Evolutionary conservation across 2,797 vertebrate genomes (phyloP).

Genomic region (Enoplosus armatus): DNA sequence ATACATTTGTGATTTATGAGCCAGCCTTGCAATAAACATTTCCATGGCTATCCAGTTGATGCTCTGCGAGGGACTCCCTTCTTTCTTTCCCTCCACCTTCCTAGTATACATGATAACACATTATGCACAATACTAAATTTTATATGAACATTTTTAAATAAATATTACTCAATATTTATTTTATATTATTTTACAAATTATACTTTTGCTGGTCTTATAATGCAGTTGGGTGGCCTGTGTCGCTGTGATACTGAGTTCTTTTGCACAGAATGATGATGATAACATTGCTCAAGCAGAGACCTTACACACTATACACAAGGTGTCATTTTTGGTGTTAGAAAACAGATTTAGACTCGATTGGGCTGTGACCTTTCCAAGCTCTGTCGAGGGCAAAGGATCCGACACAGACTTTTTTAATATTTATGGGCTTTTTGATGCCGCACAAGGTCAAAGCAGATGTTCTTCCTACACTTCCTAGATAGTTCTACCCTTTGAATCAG

Average conservation of each 20-base stretch:
- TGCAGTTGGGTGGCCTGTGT: slow-evolving; percentile 12
- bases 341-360: slow-evolving; percentile 79
- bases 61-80: slow-evolving; percentile 11
- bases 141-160: slow-evolving; percentile 11
- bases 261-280: slow-evolving; percentile 62
- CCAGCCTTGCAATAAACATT: slow-evolving; percentile 53
- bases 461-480: slow-evolving; percentile 74
- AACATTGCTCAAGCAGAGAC: slow-evolving; percentile 56
- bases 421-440: slow-evolving; percentile 83
- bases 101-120: slow-evolving; percentile 22
- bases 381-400: slow-evolving; percentile 72
- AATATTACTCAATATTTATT: slow-evolving; percentile 24
- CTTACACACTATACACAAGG: slow-evolving; percentile 52
- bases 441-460: slow-evolving; percentile 83
- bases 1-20: slow-evolving; percentile 69
- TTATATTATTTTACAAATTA: slow-evolving; percentile 14
- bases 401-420: slow-evolving; percentile 80
- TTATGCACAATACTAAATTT: slow-evolving; percentile 35
- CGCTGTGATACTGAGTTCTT: slow-evolving; percentile 47
- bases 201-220: slow-evolving; percentile 18
- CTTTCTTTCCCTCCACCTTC: slow-evolving; percentile 19
- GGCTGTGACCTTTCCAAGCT: slow-evolving; percentile 77
- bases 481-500: slow-evolving; percentile 74
- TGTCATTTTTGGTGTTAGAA: slow-evolving; percentile 72
- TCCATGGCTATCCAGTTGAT: slow-evolving; percentile 35